Base-by-base conservation (phyloP, 2,797 vertebrate species). In the Rousettus madagascariensis region DNA sequence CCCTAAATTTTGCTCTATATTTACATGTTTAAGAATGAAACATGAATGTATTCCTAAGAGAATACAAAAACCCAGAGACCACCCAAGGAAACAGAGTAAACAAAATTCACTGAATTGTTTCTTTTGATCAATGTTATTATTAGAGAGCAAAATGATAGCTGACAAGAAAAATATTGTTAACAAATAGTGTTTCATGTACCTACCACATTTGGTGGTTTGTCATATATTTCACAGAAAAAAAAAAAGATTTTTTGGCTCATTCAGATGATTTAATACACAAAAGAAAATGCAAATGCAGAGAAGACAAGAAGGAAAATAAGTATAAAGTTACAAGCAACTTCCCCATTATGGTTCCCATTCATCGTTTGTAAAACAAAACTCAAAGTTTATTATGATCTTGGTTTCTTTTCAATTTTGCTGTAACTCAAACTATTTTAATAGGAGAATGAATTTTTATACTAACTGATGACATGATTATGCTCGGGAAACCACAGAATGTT, bases 401-500 rank as follows among this genome's bases (percentile, higher is more conserved):
- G 8, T 38, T 95, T 92, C 38, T 87, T 82, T 66, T 46, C 26
- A 78, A 33, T 94, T n/a, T 89, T 74, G 61, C 19, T 30, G 8
- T 55, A 83, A 87, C 8, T 79, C 57, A 53, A 80, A 38, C 57
- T 46, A 63, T 28, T 55, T 95, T 86, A 93, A 88, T 49, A 71
- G 46, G 15, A 83, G 36, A 46, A 55, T 59, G 26, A 63, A 65
- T 91, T 96, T 91, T 94, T 53, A 30, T 63, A 57, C 36, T 51
- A 17, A 63, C 43, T 63, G 91, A 78, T 85, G 59, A 88, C 19
- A 71, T 49, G 51, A 57, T 95, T 92, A 89, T 43, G 68, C 82
- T 95, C 87, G 68, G 71, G 90, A 97, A 97, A 89, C 28, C 95
- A 86, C 10, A 88, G 51, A 68, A 30, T 41, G 59, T 85, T 43